Evolutionary conservation across 1,140 invertebrate species (phyloP), one percentile per base, ranked within the genome.

Genomic region (Orussus abietinus): DNA sequence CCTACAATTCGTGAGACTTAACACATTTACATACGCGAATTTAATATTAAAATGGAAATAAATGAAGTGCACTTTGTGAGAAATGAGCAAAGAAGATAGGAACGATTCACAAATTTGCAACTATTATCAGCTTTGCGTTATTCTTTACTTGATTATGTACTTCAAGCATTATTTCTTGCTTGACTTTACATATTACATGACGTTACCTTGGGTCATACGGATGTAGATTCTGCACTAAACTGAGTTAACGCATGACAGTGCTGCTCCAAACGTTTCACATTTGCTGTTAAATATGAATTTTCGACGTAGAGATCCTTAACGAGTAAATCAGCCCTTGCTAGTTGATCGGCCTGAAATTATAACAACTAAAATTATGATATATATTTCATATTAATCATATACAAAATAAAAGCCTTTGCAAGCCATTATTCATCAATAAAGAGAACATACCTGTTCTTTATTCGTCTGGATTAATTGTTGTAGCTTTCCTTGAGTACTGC

Each of bases 261-360:
- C 49, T 82, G 78, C 57, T 84, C 79, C 14, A 84, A 55, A 35
- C 75, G 69, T 57, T 83, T 80, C n/a, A 83, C 74, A 14, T 75
- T 79, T 4, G 80, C 77, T 10, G 79, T 77, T 42, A 88, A 67
- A 62, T 82, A 80, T 17, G 85, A 81, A 74, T 88, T 89, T 66
- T 90, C 86, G n/a, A 87, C 77, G 58, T 84, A 89, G 12, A 90
- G 69, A 63, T 88, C 85, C 65, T 86, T 86, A 1, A 86, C 81
- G 4, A 88, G 66, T 47, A 86, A 65, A 66, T 90, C 86, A 21
- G 84, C 78, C 53, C 78, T 78, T n/a, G 80, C 77, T 38, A 90
- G 69, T 42, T 80, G 80, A 58, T 81, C 77, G 34, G 69, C 57
- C 66, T 77, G 44, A 12, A 37, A 20, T 25, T 25, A 10, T 35